These are phyloP conservation scores for Archocentrus centrarchus DNA, from an alignment of 2,113 vertebrate genomes.

Conservation along the genomic window DNA sequence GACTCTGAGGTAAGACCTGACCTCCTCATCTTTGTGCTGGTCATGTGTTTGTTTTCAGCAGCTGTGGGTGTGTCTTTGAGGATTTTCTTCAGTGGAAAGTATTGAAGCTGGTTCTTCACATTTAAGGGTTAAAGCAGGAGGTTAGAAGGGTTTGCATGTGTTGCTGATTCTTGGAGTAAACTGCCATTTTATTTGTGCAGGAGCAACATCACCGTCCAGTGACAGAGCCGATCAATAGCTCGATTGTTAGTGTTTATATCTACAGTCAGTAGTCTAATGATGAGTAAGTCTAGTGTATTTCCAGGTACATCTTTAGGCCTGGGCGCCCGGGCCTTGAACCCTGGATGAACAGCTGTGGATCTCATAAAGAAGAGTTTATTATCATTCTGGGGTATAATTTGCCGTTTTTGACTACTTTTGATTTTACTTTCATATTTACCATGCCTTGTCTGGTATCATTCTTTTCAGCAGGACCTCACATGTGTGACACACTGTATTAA, in stretches of 20 bases:
- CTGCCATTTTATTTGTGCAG: background rate
- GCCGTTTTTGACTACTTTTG: too few relatives aligned
- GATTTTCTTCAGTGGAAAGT: background rate
- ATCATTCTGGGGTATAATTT: too few relatives aligned
- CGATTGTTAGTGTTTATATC: background rate
- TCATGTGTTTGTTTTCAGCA: background rate
- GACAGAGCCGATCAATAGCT: too few relatives aligned
- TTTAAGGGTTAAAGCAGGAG: too few relatives aligned
- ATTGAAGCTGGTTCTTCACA: background rate
- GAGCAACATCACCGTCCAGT: background rate
- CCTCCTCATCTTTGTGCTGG: background rate
- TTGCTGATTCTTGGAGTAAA: background rate
- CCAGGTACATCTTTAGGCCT: background rate
- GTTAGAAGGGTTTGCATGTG: background rate
- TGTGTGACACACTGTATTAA: too few relatives aligned
- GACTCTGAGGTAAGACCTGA: constrained; percentile 89
- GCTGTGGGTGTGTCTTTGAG: background rate
- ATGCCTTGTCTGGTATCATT: too few relatives aligned
- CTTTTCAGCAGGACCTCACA: too few relatives aligned
- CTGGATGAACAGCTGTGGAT: too few relatives aligned
- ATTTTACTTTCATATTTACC: too few relatives aligned
- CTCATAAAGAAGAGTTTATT: too few relatives aligned
- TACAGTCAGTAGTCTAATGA: background rate
- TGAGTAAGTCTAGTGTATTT: background rate
- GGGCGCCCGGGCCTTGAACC: too few relatives aligned